Conservation (phyloP, 2,888 invertebrate genomes). For the Lumbricus terrestris region DNA sequence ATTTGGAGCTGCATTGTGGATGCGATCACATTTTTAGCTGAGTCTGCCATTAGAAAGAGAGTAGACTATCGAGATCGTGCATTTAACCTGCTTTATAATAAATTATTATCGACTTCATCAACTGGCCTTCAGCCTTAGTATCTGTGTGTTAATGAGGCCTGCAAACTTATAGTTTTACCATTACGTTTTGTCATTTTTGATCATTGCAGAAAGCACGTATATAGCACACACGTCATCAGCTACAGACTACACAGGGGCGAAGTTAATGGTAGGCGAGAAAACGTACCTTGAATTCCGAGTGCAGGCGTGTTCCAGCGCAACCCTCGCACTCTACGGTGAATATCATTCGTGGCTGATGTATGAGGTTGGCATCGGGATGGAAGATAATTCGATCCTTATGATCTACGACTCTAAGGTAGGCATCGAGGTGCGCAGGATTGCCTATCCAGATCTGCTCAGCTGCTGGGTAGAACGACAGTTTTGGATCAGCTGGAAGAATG, state of each 20-base stretch:
- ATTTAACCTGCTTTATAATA: not conserved
- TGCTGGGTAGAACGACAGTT: conserved; percentile 22
- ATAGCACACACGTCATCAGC: not conserved
- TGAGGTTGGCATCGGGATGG: conserved; percentile 21
- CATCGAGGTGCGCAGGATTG: not conserved
- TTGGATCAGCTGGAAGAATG: conserved; percentile 27
- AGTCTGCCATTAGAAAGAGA: too few species aligned
- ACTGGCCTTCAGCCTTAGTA: not conserved
- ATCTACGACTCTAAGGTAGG: not conserved
- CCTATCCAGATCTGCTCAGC: conserved; percentile 19
- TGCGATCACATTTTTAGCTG: too few species aligned
- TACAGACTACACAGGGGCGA: not conserved
- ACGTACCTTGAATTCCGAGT: conserved; percentile 19
- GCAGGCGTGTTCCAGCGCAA: conserved; percentile 19
- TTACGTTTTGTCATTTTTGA: not conserved
- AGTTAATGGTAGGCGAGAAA: not conserved
- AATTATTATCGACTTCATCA: not conserved
- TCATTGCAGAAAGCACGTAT: conserved; percentile 15
- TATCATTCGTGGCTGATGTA: not conserved
- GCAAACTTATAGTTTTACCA: not conserved
- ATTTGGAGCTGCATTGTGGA: too few species aligned
- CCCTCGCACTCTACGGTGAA: not conserved
- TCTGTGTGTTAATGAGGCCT: not conserved
- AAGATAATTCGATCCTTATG: not conserved
- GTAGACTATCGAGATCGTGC: too few species aligned